Evolutionary conservation across 1,140 invertebrate species (phyloP), one percentile per base, ranked within the genome.

Genomic region (Aleiodes sp.): DNA sequence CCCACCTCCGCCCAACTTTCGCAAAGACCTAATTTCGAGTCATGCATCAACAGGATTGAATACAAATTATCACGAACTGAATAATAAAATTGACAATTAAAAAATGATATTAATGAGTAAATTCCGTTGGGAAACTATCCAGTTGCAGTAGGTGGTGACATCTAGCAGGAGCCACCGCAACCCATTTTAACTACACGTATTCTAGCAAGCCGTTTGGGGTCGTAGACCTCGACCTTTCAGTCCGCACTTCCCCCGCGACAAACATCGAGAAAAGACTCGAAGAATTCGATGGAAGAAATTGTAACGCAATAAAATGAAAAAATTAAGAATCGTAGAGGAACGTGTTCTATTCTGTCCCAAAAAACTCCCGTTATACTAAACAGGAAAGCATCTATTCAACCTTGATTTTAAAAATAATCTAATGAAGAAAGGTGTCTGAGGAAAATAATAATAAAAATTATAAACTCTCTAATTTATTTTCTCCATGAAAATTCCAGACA

Each of bases 61-160:
- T n/a, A n/a, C n/a, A n/a, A n/a, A n/a, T n/a, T n/a, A n/a, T n/a
- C n/a, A n/a, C n/a, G n/a, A n/a, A n/a, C n/a, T n/a, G n/a, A n/a
- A n/a, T n/a, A n/a, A n/a, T n/a, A n/a, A n/a, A n/a, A n/a, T n/a
- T n/a, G n/a, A n/a, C n/a, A n/a, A n/a, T n/a, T n/a, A n/a, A n/a
- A n/a, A n/a, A n/a, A n/a, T n/a, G 19, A 8, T n/a, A 43, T 4
- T 16, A 43, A 1, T 1, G 14, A 6, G 12, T 4, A 14, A 16
- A 16, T 6, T 6, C 7, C 39, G n/a, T 4, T 12, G 2, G 7
- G 10, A 24, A 52, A 52, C 21, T 24, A 24, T 52, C 26, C 19
- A 52, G 31, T 28, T 31, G 43, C 52, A 68, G 69, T 59, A 72
- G 33, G 77, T 79, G 72, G 77, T 76, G 77, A 73, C 77, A 79